Evolutionary conservation across 1,140 invertebrate genomes (phyloP), one percentile per base, ranked within the genome.

Genomic region (Drosophila saltans): DNA sequence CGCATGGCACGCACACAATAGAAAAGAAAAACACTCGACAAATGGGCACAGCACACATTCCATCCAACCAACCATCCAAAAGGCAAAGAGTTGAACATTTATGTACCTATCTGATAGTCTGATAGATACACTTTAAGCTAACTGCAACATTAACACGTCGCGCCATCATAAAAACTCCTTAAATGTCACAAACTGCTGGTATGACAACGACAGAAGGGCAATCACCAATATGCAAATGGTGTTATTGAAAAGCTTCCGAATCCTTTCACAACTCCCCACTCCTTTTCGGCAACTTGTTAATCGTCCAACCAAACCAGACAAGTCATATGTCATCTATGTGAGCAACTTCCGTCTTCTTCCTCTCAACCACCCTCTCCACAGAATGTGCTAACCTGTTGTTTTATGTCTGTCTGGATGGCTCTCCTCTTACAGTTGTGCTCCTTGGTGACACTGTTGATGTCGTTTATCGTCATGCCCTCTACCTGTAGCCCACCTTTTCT

Each of bases 1-100:
- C 77, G 83, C 83, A 83, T 72, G 70, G 79, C 75, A 68, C 73
- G 45, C 75, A 56, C 69, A 75, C 33, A 69, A 59, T 63, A 75
- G 72, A 74, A 71, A 82, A 61, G 69, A 72, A 68, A 72, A 72
- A 72, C 72, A 82, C 83, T 86, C 83, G 80, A 82, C 75, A 78
- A 85, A 85, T 78, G 81, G 75, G 78, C 66, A 88, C 78, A 81
- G 69, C 81, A 79, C 72, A 81, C 72, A 81, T 36, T 36, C 78
- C 78, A 40, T 9, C 24, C 45, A 52, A 21, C 45, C 16, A 16
- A 16, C 16, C 21, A 52, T 78, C 62, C 68, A 33, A n/a, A 67
- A 67, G 56, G 55, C 76, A 75, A 58, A 45, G 72, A 83, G 66
- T 76, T 76, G 69, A 55, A 64, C 77, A 56, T 74, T 59, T 39